A percentile compares a stretch with the other conserved stretches of the same genome.
Evolutionary conservation across 2,888 invertebrate species (phyloP).

Genomic region (Perizoma affinitatum): DNA sequence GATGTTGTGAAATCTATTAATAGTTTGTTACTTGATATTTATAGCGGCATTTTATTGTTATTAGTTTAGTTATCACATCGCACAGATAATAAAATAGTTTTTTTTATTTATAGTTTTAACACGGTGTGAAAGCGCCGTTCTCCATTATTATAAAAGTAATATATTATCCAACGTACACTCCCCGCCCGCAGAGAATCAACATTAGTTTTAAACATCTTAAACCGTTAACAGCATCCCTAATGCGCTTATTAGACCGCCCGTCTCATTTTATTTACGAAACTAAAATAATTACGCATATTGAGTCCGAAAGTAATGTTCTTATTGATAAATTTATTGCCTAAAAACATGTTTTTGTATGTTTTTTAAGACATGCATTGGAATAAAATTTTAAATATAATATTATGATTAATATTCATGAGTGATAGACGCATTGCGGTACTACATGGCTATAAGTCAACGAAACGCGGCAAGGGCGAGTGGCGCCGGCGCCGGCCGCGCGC

Average conservation of each 20-base stretch:
- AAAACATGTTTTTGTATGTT: constrained; percentile 59
- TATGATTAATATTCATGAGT: constrained; percentile 82
- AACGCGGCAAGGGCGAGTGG: constrained; percentile 61
- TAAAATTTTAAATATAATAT: constrained; percentile 53
- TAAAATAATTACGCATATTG: constrained; percentile 70
- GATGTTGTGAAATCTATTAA: constrained; percentile 26
- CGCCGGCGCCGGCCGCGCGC: constrained; percentile 49
- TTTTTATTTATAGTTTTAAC: constrained; percentile 37
- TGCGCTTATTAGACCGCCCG: constrained; percentile 65
- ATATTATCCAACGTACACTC: constrained; percentile 40
- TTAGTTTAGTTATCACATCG: constrained; percentile 27
- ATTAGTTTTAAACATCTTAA: constrained; percentile 50
- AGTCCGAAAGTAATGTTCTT: constrained; percentile 60
- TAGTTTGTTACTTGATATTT: constrained; percentile 31
- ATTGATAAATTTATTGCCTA: constrained; percentile 74
- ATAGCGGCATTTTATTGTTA: constrained; percentile 32
- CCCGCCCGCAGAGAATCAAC: constrained; percentile 60
- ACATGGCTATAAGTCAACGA: constrained; percentile 79
- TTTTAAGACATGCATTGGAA: constrained; percentile 66
- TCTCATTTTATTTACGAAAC: constrained; percentile 67
- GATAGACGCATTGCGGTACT: constrained; percentile 80
- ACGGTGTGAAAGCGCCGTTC: constrained; percentile 47
- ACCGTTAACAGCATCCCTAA: constrained; percentile 65
- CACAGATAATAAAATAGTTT: constrained; percentile 25
- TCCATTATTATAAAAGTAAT: constrained; percentile 43